Percentiles rank a stretch among this genome's conserved stretches.
Conservation (phyloP, 2,113 vertebrate genomes). For the Anas platyrhynchos region DNA sequence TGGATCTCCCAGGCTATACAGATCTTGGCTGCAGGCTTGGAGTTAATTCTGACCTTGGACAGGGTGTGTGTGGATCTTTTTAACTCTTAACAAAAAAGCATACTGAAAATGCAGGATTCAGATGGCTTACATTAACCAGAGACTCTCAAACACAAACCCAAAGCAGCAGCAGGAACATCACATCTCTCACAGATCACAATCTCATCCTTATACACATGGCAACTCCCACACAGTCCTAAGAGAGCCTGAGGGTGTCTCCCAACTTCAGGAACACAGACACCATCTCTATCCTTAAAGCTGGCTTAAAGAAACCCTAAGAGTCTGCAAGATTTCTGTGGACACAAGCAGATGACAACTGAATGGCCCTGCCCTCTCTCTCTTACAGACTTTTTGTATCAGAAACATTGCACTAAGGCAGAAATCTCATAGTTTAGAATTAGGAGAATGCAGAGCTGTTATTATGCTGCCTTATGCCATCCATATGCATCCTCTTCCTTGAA, state of each 20-base stretch:
- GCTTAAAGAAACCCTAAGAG: neutral
- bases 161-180: neutral
- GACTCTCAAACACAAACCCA: neutral
- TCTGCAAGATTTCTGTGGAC: neutral
- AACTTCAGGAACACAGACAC: neutral
- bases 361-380: neutral
- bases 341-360: neutral
- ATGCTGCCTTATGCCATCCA: neutral
- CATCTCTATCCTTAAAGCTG: neutral
- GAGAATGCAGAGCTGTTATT: neutral
- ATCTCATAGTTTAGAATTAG: neutral
- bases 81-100: neutral
- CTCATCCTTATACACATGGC: neutral
- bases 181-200: neutral
- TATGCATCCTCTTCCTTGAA: neutral
- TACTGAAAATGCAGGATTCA: neutral
- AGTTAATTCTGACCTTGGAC: neutral
- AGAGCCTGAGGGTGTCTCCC: neutral
- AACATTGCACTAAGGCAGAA: neutral
- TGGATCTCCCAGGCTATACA: neutral
- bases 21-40: neutral
- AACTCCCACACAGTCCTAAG: neutral
- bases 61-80: neutral
- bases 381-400: neutral
- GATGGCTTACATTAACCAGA: neutral